Conservation (phyloP, 2,113 vertebrate genomes). For the Notarius quadriscutis region DNA sequence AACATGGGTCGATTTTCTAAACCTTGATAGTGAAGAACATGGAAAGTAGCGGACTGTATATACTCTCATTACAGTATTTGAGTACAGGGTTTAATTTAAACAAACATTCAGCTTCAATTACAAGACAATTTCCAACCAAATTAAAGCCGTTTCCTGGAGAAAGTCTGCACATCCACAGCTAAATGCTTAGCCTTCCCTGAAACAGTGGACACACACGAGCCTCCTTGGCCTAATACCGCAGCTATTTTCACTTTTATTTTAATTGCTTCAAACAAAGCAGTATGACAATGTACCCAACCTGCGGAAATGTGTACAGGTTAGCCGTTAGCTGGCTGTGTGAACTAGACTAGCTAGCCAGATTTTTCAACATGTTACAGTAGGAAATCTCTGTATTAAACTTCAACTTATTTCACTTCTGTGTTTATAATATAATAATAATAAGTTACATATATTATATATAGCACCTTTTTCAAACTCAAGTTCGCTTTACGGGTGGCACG, state of each 20-base stretch:
- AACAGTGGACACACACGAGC: background rate
- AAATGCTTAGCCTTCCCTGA: background rate
- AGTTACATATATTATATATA: too few species aligned
- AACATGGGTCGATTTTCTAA: slow-evolving; percentile 14
- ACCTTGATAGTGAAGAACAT: background rate
- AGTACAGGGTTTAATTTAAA: background rate
- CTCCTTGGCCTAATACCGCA: background rate
- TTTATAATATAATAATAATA: too few species aligned
- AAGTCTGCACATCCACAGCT: background rate
- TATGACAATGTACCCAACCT: background rate
- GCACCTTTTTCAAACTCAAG: too few species aligned
- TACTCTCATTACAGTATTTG: background rate
- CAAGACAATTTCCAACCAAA: background rate
- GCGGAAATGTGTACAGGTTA: background rate
- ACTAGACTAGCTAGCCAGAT: background rate
- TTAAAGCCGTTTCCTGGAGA: background rate
- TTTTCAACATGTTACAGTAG: background rate
- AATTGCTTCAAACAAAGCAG: background rate
- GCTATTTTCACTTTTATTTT: background rate
- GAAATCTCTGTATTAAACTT: background rate
- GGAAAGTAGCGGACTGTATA: background rate
- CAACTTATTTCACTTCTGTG: background rate
- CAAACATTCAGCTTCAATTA: background rate
- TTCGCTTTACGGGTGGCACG: too few species aligned
- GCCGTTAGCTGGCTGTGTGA: background rate